Conservation (phyloP, 2,888 invertebrate genomes). For the Megalurothrips usitatus region DNA sequence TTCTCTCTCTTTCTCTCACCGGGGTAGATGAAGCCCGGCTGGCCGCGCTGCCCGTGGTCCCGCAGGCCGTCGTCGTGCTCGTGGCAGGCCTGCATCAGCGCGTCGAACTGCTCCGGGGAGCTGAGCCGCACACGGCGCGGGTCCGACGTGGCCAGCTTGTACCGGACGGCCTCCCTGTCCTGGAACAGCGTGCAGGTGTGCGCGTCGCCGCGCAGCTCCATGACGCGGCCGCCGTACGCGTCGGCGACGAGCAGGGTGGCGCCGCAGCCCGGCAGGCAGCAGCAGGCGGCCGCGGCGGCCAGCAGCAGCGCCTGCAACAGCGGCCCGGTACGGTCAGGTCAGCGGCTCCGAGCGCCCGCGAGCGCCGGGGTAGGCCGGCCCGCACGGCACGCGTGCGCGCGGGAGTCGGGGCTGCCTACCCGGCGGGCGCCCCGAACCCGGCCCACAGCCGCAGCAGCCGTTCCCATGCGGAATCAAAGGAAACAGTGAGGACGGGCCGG, state of each 20-base stretch:
- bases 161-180: not conserved
- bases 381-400: too few relatives aligned
- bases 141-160: not conserved
- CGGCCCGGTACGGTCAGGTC: too few relatives aligned
- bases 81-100: constrained; percentile 32
- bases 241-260: constrained; percentile 57
- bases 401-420: too few relatives aligned
- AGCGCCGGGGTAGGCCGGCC: too few relatives aligned
- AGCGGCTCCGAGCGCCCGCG: too few relatives aligned
- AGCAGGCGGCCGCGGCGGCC: not conserved
- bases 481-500: too few relatives aligned
- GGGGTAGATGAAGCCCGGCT: constrained; percentile 32
- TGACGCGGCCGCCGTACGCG: constrained; percentile 43
- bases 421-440: too few relatives aligned
- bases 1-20: constrained; percentile 13
- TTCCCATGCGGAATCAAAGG: too few relatives aligned
- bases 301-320: too few relatives aligned
- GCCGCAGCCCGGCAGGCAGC: constrained; percentile 48
- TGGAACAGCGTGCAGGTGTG: constrained; percentile 37
- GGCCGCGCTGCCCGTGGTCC: not conserved
- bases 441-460: too few relatives aligned
- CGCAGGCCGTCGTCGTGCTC: not conserved
- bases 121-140: constrained; percentile 32
- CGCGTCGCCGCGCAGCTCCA: constrained; percentile 40
- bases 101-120: constrained; percentile 30